Evolutionary conservation across 2,888 invertebrate species (phyloP).

Genomic region (Apodemia hepburni): DNA sequence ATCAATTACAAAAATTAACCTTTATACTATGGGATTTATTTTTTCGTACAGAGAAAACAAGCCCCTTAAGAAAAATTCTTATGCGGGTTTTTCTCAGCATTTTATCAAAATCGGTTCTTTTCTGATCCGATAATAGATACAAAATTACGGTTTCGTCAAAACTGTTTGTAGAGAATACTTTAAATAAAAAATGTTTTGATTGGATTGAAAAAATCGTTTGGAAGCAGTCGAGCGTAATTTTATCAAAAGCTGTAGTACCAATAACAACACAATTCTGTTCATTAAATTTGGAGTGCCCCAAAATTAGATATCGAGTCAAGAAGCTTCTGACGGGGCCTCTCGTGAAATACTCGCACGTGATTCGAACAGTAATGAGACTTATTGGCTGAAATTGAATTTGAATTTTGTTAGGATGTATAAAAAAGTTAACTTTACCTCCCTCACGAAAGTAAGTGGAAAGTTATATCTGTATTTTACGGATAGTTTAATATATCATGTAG

Average conservation of each 20-base stretch:
- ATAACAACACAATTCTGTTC: constrained; percentile 4
- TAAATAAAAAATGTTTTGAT: not conserved
- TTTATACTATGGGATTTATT: no score
- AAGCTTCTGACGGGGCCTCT: constrained; percentile 4
- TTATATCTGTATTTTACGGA: no score
- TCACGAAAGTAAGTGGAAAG: not conserved
- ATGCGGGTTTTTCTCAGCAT: no score
- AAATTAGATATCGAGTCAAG: constrained; percentile 4
- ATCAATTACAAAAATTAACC: no score
- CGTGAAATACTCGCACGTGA: constrained; percentile 4
- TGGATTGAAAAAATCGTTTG: not conserved
- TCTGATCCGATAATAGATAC: no score
- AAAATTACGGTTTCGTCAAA: no score
- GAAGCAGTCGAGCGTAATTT: not conserved
- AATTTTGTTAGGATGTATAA: not conserved
- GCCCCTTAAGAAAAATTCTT: no score
- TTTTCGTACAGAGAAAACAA: no score
- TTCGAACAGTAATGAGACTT: constrained; percentile 4
- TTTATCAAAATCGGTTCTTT: no score
- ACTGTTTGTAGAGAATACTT: no score
- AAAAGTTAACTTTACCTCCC: not conserved
- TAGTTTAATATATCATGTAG: no score
- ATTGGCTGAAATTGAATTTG: constrained; percentile 4
- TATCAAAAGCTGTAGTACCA: constrained; percentile 4
- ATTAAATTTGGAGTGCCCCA: constrained; percentile 2